These are phyloP conservation scores for Nudaria mundana DNA, from an alignment of 2,888 invertebrate species.

Conservation along the genomic window DNA sequence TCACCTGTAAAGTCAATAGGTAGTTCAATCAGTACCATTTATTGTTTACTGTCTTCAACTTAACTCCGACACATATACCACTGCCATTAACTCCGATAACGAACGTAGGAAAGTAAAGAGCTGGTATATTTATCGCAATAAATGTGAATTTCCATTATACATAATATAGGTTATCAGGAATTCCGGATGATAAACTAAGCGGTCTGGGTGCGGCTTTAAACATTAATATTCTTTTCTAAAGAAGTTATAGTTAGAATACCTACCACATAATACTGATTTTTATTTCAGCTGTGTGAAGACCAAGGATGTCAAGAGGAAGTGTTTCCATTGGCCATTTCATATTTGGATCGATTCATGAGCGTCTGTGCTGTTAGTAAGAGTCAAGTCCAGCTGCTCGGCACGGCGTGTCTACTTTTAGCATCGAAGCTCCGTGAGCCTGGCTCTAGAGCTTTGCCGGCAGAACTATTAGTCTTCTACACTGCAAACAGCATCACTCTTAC, in stretches of 20 bases:
- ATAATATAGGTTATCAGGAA: conserved; percentile 79
- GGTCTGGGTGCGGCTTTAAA: conserved; percentile 47
- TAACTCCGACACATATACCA: conserved; percentile 31
- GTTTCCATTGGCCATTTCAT: conserved; percentile 94
- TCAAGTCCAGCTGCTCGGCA: conserved; percentile 95
- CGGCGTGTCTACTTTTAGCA: conserved; percentile 94
- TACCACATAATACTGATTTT: conserved; percentile 19
- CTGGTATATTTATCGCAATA: conserved; percentile 66
- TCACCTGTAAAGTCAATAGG: too few species aligned
- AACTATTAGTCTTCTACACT: conserved; percentile 94
- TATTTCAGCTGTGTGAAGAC: conserved; percentile 94
- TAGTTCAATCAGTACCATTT: background rate
- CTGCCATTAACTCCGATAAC: conserved; percentile 44
- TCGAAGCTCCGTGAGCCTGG: conserved; percentile 95
- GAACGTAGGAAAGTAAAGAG: conserved; percentile 56
- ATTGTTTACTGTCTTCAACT: background rate
- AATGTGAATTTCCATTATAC: conserved; percentile 64
- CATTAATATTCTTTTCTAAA: conserved; percentile 32
- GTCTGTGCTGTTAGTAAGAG: conserved; percentile 90
- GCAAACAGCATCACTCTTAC: conserved; percentile 94
- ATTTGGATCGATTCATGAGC: conserved; percentile 96
- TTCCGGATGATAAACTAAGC: conserved; percentile 67
- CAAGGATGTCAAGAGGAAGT: conserved; percentile 96
- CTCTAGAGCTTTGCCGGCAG: conserved; percentile 87
- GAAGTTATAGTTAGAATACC: conserved; percentile 12